A percentile compares a stretch with the other conserved stretches of the same genome.
phyloP scores from a whole-genome alignment of 2,888 invertebrate genomes.

The Margaritifera margaritifera region DNA sequence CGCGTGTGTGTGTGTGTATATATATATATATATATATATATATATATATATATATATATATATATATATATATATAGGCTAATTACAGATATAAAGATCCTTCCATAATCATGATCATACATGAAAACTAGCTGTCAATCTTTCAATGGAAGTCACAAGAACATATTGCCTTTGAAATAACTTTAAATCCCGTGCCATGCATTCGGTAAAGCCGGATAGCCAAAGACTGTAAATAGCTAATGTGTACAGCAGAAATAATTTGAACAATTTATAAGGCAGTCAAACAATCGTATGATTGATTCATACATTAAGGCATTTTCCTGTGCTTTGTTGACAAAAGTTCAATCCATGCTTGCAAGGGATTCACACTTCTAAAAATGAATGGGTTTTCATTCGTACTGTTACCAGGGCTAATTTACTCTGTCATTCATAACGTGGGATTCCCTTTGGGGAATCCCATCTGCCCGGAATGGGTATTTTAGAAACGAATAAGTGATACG shows the following conservation, averaged over 20 bases:
- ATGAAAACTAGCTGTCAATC: no score
- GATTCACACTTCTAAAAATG: conserved; percentile 31
- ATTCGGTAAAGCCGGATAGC: no score
- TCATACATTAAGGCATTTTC: conserved; percentile 15
- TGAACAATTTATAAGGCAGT: conserved; percentile 4
- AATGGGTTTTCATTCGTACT: conserved; percentile 36
- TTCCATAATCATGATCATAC: no score
- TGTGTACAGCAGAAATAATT: conserved; percentile 7
- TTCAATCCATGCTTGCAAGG: conserved; percentile 30
- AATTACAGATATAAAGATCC: no score
- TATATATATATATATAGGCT: no score
- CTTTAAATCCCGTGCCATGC: no score
- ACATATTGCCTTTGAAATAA: no score
- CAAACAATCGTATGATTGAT: background rate
- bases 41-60: no score
- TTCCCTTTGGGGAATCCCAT: conserved; percentile 53
- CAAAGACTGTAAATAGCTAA: no score
- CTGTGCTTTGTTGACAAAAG: conserved; percentile 40
- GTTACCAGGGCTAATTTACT: conserved; percentile 37
- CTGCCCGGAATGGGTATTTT: conserved; percentile 50
- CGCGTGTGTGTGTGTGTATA: no score
- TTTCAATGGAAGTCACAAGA: no score
- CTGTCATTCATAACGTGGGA: conserved; percentile 52
- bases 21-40: no score
- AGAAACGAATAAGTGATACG: conserved; percentile 32